Percentiles rank a stretch among this genome's conserved stretches.
phyloP scores from a whole-genome alignment of 2,113 vertebrate genomes.

The Rhynchopsitta pachyrhyncha region DNA sequence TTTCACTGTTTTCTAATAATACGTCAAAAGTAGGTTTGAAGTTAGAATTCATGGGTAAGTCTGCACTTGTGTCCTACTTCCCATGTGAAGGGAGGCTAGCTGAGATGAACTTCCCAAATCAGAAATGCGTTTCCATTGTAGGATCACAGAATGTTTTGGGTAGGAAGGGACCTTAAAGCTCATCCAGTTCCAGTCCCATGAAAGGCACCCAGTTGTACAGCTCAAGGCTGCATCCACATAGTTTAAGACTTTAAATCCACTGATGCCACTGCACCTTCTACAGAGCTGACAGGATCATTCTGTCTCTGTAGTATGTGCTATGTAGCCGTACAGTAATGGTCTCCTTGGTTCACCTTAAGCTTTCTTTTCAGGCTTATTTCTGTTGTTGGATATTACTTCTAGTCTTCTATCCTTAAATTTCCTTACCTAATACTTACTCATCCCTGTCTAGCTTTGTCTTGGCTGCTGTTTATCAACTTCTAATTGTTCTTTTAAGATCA shows the following conservation, averaged over 20 bases:
- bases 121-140: not conserved
- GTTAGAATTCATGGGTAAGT: not conserved
- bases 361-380: not conserved
- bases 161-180: not conserved
- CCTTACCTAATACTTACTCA: not conserved
- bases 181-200: not conserved
- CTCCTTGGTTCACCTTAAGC: not conserved
- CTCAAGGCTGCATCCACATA: not conserved
- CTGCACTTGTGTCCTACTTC: not conserved
- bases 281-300: not conserved
- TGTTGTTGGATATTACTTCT: not conserved
- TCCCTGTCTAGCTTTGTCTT: not conserved
- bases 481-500: not conserved
- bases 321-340: not conserved
- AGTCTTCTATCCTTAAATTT: not conserved
- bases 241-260: not conserved
- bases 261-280: not conserved
- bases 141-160: not conserved
- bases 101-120: not conserved
- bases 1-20: not conserved
- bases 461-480: not conserved
- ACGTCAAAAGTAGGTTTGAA: not conserved
- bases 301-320: fast-evolving
- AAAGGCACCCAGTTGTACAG: not conserved
- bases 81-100: not conserved